Percentiles rank a stretch among this genome's conserved stretches.
These are phyloP conservation scores for Cetonia aurata DNA, from an alignment of 2,888 invertebrate genomes.

Conservation along the genomic window DNA sequence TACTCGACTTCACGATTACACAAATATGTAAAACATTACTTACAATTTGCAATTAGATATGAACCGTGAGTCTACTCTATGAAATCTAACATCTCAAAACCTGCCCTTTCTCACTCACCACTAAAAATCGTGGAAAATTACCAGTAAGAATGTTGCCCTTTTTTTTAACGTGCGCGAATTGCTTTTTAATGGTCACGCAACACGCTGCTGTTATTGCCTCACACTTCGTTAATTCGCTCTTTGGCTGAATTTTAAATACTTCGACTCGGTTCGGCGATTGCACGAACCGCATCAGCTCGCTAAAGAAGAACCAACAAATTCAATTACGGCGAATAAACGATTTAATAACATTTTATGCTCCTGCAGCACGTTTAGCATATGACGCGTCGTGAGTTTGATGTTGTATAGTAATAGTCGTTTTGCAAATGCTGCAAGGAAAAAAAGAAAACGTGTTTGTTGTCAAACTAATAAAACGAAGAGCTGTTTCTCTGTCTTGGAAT, in stretches of 20 bases:
- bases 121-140: not conserved
- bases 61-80: no score
- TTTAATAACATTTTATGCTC: conserved; percentile 11
- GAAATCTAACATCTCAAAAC: no score
- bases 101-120: no score
- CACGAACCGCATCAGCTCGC: not conserved
- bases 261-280: conserved; percentile 38
- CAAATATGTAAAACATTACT: no score
- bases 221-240: not conserved
- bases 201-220: conserved; percentile 6
- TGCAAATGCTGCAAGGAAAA: no score
- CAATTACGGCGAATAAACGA: conserved; percentile 10
- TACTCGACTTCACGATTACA: no score
- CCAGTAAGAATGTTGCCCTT: not conserved
- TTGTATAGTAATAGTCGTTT: no score
- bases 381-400: conserved; percentile 2
- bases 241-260: conserved; percentile 42
- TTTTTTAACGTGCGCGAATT: not conserved
- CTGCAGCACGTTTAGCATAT: conserved; percentile 2
- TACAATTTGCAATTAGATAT: no score
- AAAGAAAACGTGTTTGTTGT: no score
- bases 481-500: no score
- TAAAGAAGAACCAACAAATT: not conserved
- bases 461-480: no score
- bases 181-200: conserved; percentile 13